Conservation (phyloP, 2,113 vertebrate species). For the Colaptes auratus region DNA sequence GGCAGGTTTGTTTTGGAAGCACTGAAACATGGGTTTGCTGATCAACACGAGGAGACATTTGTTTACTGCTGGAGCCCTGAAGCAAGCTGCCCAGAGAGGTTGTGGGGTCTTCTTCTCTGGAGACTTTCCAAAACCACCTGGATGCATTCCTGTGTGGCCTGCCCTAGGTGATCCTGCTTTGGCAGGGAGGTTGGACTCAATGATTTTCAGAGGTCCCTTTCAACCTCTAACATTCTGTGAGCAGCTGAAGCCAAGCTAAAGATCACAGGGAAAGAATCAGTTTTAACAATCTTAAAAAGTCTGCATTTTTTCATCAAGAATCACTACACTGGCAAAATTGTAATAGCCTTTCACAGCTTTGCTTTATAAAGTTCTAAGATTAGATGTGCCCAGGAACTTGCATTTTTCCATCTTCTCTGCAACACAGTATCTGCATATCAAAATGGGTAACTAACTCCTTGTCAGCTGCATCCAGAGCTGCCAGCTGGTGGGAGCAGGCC, state of each 20-base stretch:
- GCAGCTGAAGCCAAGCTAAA: background rate
- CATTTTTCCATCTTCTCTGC: background rate
- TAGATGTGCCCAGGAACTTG: background rate
- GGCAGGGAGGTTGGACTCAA: no score
- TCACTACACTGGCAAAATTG: background rate
- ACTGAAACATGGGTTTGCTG: background rate
- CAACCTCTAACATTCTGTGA: no score
- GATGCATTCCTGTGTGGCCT: no score
- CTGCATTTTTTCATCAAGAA: background rate
- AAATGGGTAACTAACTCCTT: background rate
- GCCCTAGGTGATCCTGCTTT: no score
- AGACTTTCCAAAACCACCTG: no score
- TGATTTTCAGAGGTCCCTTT: no score
- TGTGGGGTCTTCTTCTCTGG: no score
- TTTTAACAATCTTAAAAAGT: background rate
- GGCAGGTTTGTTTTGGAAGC: background rate
- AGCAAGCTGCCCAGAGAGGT: no score
- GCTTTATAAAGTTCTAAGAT: background rate
- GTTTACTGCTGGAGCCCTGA: no score
- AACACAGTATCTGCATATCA: background rate
- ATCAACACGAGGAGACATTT: no score
- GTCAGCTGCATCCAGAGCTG: background rate
- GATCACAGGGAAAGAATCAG: background rate
- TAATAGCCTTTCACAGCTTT: background rate
- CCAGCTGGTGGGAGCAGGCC: background rate